Evolutionary conservation across 2,888 invertebrate genomes (phyloP).

Genomic region (Drosophila kambysellisi): DNA sequence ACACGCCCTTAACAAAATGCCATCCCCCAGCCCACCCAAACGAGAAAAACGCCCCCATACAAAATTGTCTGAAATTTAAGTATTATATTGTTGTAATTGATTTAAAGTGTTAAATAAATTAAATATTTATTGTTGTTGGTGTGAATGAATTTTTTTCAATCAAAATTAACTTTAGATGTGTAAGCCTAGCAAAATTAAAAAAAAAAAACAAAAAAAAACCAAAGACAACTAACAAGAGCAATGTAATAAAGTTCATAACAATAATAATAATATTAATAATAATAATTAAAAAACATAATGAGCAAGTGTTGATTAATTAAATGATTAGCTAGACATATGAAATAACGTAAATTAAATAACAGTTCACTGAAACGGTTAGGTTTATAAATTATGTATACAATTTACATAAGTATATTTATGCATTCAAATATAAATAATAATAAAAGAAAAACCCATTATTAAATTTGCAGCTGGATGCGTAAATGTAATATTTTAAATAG

Average conservation of each 20-base stretch:
- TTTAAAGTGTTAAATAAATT: constrained; percentile 30
- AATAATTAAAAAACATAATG: not conserved
- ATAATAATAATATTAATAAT: constrained; percentile 14
- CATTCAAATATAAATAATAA: constrained; percentile 11
- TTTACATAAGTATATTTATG: constrained; percentile 24
- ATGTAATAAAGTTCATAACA: constrained; percentile 16
- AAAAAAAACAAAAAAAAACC: constrained; percentile 28
- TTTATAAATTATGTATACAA: constrained; percentile 16
- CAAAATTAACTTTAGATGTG: constrained; percentile 42
- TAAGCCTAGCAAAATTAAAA: constrained; percentile 33
- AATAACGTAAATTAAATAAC: constrained; percentile 26
- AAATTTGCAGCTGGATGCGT: constrained; percentile 5
- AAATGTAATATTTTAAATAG: not conserved
- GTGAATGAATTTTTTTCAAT: constrained; percentile 49
- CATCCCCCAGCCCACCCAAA: constrained; percentile 54
- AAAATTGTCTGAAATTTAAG: constrained; percentile 57
- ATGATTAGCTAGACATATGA: constrained; percentile 63
- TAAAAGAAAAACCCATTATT: not conserved
- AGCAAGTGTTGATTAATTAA: constrained; percentile 53
- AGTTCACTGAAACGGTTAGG: constrained; percentile 1
- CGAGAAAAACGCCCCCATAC: constrained; percentile 24
- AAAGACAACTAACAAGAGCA: constrained; percentile 25
- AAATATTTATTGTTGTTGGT: constrained; percentile 51
- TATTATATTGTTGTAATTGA: constrained; percentile 57
- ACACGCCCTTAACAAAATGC: constrained; percentile 24